These are phyloP conservation scores for Psophia crepitans DNA, from an alignment of 2,113 vertebrate species.

Conservation along the genomic window DNA sequence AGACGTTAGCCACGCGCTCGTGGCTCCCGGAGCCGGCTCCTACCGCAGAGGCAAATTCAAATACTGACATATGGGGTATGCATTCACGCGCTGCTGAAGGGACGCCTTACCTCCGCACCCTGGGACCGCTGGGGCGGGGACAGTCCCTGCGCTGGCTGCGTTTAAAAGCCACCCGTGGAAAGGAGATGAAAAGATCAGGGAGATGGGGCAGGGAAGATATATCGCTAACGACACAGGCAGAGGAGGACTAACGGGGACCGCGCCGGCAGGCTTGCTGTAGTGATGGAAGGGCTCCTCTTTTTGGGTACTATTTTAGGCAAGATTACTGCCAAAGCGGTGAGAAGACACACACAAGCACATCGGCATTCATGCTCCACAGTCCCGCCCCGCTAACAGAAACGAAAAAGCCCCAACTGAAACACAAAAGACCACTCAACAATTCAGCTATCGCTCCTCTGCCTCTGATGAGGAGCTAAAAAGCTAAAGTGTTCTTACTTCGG, in stretches of 20 bases:
- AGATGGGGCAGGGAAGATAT: not conserved
- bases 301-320: not conserved
- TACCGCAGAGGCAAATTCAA: not conserved
- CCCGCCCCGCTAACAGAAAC: not conserved
- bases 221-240: fast-evolving
- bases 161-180: not conserved
- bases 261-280: not conserved
- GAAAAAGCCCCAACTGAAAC: not conserved
- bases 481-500: conserved; percentile 78
- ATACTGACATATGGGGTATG: not conserved
- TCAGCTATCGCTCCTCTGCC: not conserved
- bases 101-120: not conserved
- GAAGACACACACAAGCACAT: not conserved
- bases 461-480: not conserved
- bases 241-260: not conserved
- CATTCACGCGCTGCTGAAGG: not conserved
- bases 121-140: not conserved
- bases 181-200: not conserved
- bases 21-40: not conserved
- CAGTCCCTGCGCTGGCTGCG: fast-evolving
- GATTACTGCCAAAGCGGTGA: not conserved
- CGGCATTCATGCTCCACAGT: not conserved
- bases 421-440: not conserved
- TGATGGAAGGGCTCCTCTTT: not conserved
- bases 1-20: fast-evolving